phyloP scores from a whole-genome alignment of 2,113 vertebrate genomes.

The Rhinoderma darwinii region DNA sequence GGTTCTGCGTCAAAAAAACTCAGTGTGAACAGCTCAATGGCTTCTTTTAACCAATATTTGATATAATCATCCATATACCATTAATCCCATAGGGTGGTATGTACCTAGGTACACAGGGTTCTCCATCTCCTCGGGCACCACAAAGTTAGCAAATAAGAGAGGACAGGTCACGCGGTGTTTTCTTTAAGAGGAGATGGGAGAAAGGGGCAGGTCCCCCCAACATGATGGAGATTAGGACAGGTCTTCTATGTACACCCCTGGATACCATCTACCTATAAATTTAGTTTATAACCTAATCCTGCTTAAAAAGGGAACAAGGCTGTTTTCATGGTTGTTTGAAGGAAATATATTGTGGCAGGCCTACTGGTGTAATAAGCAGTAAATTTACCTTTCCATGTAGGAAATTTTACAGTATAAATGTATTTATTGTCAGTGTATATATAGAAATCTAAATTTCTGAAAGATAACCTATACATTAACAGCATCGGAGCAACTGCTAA shows the following conservation, averaged over 20 bases:
- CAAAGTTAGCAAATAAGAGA: not conserved
- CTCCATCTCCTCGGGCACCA: not conserved
- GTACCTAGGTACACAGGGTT: not conserved
- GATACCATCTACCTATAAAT: not conserved
- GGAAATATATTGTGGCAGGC: not conserved
- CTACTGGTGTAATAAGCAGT: not conserved
- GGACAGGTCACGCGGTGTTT: not conserved
- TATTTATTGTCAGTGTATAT: too few species aligned
- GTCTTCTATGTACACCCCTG: not conserved
- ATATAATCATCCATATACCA: not conserved
- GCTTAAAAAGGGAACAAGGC: not conserved
- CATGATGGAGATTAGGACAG: not conserved
- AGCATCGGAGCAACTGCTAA: too few species aligned
- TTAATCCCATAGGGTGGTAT: not conserved
- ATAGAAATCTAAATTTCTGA: too few species aligned
- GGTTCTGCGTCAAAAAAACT: too few species aligned
- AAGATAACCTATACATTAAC: too few species aligned
- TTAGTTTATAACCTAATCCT: not conserved
- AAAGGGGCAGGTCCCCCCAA: not conserved
- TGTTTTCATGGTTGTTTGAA: not conserved
- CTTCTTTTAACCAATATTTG: not conserved
- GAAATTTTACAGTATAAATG: too few species aligned
- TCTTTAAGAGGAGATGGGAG: not conserved
- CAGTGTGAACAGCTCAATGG: too few species aligned
- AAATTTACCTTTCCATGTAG: too few species aligned